Evolutionary conservation across 2,797 vertebrate genomes (phyloP).

Genomic region (Amniataba percoides): DNA sequence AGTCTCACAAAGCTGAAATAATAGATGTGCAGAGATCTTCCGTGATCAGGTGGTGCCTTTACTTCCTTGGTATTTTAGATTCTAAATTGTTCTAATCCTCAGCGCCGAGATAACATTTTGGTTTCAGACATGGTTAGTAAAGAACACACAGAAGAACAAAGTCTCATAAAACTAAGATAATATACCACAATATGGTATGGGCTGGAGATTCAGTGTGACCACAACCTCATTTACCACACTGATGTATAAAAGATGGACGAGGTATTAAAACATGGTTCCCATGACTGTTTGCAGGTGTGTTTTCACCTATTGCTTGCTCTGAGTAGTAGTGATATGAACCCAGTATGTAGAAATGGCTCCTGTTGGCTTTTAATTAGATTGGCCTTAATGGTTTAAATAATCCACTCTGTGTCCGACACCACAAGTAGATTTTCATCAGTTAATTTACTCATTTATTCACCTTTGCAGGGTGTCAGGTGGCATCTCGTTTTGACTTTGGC

Average conservation of each 20-base stretch:
- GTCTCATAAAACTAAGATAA: neutral
- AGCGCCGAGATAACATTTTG: neutral
- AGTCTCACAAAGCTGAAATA: neutral
- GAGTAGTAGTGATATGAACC: neutral
- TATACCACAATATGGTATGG: too few species aligned
- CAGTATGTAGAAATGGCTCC: neutral
- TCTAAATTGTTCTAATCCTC: too few species aligned
- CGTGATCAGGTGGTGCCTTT: neutral
- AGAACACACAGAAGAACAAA: neutral
- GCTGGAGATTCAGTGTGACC: neutral
- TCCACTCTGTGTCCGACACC: neutral
- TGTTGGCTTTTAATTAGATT: neutral
- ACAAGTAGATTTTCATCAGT: too few species aligned
- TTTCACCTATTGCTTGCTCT: neutral
- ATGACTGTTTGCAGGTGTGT: neutral
- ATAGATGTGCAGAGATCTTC: neutral
- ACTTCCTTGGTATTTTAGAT: neutral
- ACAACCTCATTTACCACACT: neutral
- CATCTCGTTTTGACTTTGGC: neutral
- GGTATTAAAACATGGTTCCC: neutral
- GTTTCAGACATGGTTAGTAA: neutral
- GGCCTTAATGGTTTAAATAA: neutral
- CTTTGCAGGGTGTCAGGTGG: neutral
- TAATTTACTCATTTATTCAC: too few species aligned
- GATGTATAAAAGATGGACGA: neutral